Evolutionary conservation across 2,113 vertebrate genomes (phyloP).

Genomic region (Chaetura pelagica): DNA sequence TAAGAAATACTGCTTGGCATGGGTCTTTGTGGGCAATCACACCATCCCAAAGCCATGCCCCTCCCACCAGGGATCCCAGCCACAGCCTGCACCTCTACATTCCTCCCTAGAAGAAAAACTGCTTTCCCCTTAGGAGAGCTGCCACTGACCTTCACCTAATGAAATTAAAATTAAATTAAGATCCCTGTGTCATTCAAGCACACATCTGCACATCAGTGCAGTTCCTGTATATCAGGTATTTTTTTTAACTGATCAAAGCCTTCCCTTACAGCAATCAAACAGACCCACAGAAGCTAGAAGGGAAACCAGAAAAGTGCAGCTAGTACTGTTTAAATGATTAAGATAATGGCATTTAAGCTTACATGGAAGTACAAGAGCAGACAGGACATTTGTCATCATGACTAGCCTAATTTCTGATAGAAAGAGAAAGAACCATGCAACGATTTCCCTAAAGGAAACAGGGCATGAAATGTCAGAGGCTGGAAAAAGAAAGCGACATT

Average conservation of each 20-base stretch:
- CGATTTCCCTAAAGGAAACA: background rate
- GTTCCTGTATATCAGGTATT: background rate
- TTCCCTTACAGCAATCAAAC: background rate
- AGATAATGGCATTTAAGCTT: background rate
- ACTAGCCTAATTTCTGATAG: background rate
- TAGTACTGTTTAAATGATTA: background rate
- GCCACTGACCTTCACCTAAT: background rate
- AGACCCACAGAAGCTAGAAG: background rate
- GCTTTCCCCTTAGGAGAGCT: background rate
- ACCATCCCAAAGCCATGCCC: background rate
- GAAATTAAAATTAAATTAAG: background rate
- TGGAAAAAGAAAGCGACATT: background rate
- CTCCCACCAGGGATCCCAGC: background rate
- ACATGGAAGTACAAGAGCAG: background rate
- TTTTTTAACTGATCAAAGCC: background rate
- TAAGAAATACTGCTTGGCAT: background rate
- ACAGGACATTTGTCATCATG: background rate
- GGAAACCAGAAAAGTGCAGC: background rate
- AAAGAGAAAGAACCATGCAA: background rate
- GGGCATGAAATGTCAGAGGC: background rate
- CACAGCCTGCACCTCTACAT: fast-evolving
- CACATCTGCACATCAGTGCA: background rate
- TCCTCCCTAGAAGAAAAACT: background rate
- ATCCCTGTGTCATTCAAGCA: background rate
- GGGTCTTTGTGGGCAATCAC: background rate